Conservation (phyloP, 2,888 invertebrate genomes). For the Euproctis similis region DNA sequence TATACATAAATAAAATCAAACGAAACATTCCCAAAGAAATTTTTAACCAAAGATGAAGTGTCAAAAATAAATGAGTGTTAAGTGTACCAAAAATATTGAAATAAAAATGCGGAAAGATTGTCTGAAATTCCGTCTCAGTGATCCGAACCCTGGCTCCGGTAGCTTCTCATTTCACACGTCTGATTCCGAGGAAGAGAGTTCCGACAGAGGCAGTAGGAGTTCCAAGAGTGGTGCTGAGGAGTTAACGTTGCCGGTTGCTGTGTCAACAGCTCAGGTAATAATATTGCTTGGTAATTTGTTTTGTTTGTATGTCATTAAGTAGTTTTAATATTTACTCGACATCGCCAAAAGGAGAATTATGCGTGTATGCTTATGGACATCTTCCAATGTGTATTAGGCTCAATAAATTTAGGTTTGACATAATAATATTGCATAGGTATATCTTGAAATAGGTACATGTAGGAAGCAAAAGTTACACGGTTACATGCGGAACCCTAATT, state of each 20-base stretch:
- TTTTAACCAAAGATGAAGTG: conserved; percentile 27
- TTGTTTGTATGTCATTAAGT: background rate
- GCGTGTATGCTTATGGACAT: no score
- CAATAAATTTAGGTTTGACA: no score
- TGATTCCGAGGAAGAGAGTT: conserved; percentile 62
- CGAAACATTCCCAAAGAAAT: conserved; percentile 34
- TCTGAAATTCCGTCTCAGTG: conserved; percentile 63
- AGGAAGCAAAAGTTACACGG: no score
- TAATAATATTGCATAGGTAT: no score
- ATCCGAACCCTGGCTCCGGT: conserved; percentile 51
- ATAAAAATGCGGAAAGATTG: conserved; percentile 62
- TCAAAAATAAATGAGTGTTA: conserved; percentile 14
- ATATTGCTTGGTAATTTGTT: no score
- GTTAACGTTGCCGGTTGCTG: conserved; percentile 34
- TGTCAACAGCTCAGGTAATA: conserved; percentile 47
- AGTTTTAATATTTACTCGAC: no score
- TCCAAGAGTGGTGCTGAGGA: conserved; percentile 40
- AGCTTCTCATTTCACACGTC: conserved; percentile 54
- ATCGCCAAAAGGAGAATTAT: no score
- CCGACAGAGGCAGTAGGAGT: conserved; percentile 42
- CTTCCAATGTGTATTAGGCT: no score
- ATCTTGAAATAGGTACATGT: no score
- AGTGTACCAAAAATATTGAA: conserved; percentile 13
- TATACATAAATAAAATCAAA: conserved; percentile 7
- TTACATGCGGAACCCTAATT: no score